Conservation (phyloP, 1,140 invertebrate genomes). For the Pantala flavescens region DNA sequence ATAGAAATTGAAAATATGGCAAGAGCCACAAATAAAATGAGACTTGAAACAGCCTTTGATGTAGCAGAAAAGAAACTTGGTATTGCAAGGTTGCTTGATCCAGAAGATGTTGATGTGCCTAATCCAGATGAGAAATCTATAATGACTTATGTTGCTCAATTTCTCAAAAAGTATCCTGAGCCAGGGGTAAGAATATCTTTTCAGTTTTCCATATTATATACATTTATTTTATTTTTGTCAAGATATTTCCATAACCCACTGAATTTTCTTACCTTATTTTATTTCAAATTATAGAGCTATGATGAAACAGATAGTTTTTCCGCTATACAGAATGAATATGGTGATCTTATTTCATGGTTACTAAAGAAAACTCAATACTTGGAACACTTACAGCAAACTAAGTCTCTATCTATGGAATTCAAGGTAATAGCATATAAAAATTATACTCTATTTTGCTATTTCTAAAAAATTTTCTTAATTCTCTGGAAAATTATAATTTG, state of each 20-base stretch:
- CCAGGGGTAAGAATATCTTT: constrained; percentile 34
- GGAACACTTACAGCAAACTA: constrained; percentile 53
- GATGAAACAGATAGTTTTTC: constrained; percentile 54
- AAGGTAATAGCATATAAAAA: constrained; percentile 29
- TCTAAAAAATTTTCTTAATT: not conserved
- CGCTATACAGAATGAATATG: constrained; percentile 67
- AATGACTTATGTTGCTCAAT: constrained; percentile 99
- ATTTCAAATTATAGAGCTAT: not conserved
- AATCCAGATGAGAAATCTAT: constrained; percentile 97
- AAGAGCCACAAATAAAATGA: constrained; percentile 62
- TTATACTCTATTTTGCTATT: not conserved
- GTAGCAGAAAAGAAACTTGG: constrained; percentile 86
- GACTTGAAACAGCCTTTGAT: constrained; percentile 87
- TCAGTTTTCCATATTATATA: not conserved
- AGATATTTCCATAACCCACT: not conserved
- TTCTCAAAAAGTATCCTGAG: constrained; percentile 89
- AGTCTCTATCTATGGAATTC: constrained; percentile 48
- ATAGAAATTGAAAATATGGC: constrained; percentile 75
- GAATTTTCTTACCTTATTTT: not conserved
- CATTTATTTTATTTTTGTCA: not conserved
- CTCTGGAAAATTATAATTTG: not conserved
- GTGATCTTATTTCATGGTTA: constrained; percentile 69
- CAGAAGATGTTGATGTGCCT: constrained; percentile 94
- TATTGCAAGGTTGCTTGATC: constrained; percentile 84
- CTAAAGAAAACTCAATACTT: constrained; percentile 58